A percentile compares a stretch with the other conserved stretches of the same genome.
Conservation (phyloP, 1,140 invertebrate genomes). For the Lordiphosa clarofinis region DNA sequence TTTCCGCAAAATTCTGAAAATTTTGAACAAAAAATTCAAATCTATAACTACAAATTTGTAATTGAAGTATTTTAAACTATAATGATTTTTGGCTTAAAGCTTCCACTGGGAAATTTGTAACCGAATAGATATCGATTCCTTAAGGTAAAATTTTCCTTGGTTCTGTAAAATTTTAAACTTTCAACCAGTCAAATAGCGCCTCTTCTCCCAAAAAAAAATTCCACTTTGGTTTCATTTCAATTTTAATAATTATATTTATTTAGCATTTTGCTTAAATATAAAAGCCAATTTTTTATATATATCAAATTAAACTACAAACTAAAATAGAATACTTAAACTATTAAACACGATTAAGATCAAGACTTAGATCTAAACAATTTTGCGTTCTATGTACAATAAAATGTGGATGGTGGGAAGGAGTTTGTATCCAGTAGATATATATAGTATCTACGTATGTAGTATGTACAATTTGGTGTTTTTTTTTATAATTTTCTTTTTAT, state of each 20-base stretch:
- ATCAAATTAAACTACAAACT: constrained; percentile 15
- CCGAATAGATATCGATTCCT: no score
- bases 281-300: constrained; percentile 24
- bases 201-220: not conserved
- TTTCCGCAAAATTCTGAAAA: no score
- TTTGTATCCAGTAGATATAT: constrained; percentile 19
- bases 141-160: no score
- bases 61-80: no score
- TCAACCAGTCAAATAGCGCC: no score
- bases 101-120: no score
- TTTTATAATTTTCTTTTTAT: constrained; percentile 37
- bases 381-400: constrained; percentile 31
- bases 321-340: constrained; percentile 38
- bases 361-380: constrained; percentile 33
- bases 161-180: no score
- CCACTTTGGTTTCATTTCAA: not conserved
- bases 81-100: no score
- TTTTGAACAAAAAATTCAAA: no score
- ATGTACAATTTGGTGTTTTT: constrained; percentile 44
- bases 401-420: constrained; percentile 16
- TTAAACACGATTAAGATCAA: constrained; percentile 38
- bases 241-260: constrained; percentile 19
- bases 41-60: no score
- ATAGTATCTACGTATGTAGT: constrained; percentile 34
- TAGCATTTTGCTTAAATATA: constrained; percentile 34